A percentile compares a stretch with the other conserved stretches of the same genome.
These are phyloP conservation scores for Artemia franciscana DNA, from an alignment of 1,140 invertebrate genomes.

Conservation along the genomic window DNA sequence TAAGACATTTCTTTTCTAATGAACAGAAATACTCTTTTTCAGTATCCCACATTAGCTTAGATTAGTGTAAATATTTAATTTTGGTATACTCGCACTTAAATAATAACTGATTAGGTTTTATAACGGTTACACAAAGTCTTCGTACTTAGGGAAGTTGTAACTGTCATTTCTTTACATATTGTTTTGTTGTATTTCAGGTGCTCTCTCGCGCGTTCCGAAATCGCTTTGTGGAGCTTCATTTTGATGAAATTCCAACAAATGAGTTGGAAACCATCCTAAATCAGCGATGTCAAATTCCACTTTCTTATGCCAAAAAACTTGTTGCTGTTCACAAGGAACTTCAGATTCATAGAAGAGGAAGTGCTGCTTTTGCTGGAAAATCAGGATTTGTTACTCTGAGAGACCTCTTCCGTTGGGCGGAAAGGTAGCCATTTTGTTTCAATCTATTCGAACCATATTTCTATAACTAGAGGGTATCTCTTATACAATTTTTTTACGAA, in stretches of 20 bases:
- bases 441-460: no score
- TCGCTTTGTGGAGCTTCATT: constrained; percentile 90
- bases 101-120: no score
- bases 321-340: constrained; percentile 78
- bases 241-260: constrained; percentile 69
- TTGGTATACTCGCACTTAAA: neutral
- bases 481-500: no score
- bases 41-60: no score
- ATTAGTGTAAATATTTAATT: no score
- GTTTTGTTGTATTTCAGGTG: constrained; percentile 25
- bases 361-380: constrained; percentile 76
- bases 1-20: no score
- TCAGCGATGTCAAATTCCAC: constrained; percentile 60
- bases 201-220: constrained; percentile 90
- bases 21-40: no score
- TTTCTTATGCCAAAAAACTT: constrained; percentile 69
- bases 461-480: no score
- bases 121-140: no score
- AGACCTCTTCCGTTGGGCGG: constrained; percentile 93
- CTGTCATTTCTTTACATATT: constrained; percentile 1
- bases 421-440: constrained; percentile 31
- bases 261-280: constrained; percentile 80
- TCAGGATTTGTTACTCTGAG: constrained; percentile 81
- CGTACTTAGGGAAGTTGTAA: neutral
- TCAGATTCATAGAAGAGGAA: constrained; percentile 44